Evolutionary conservation across 2,888 invertebrate species (phyloP).

Genomic region (Holacanthella duospinosa): DNA sequence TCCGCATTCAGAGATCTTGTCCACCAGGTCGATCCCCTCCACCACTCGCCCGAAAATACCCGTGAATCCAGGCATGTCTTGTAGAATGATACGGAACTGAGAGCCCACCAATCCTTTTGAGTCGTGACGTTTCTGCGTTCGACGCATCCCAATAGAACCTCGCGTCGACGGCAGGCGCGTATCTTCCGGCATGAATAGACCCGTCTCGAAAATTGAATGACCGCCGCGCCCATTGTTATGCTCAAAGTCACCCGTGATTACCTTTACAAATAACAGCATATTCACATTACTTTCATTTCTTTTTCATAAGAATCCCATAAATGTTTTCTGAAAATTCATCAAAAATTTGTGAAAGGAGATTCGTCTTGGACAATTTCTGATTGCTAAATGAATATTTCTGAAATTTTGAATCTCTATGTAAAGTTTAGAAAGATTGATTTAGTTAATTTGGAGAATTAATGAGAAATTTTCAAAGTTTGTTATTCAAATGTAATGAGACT

Average conservation of each 20-base stretch:
- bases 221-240: constrained; percentile 70
- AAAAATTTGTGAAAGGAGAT: neutral
- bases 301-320: too few relatives aligned
- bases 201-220: constrained; percentile 62
- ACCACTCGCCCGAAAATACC: constrained; percentile 71
- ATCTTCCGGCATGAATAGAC: constrained; percentile 69
- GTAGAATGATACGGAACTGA: constrained; percentile 68
- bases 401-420: too few relatives aligned
- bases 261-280: constrained; percentile 14
- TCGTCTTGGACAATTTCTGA: neutral
- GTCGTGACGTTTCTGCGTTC: constrained; percentile 68
- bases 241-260: constrained; percentile 63
- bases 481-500: too few relatives aligned
- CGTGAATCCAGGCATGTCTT: constrained; percentile 71
- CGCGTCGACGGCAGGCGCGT: constrained; percentile 63
- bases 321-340: neutral
- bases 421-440: neutral
- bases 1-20: constrained; percentile 64
- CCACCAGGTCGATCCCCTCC: constrained; percentile 66
- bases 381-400: neutral
- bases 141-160: constrained; percentile 69
- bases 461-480: too few relatives aligned
- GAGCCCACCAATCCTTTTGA: constrained; percentile 72
- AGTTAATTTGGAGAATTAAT: neutral
- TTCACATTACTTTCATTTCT: neutral